These are phyloP conservation scores for Catharus ustulatus DNA, from an alignment of 2,797 vertebrate genomes.

Conservation along the genomic window DNA sequence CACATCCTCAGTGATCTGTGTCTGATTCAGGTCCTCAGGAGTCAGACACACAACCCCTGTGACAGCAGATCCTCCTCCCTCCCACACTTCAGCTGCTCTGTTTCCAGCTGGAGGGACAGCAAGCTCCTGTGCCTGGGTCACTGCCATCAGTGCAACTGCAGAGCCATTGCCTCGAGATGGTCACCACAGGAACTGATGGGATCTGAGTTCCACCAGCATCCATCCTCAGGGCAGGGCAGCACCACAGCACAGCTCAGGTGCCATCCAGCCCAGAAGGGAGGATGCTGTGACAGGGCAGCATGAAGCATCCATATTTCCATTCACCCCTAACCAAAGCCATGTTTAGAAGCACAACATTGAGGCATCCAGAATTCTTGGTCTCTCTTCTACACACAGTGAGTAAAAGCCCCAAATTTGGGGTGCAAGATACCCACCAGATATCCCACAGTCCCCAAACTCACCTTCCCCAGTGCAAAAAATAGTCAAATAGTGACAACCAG, in stretches of 20 bases:
- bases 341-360: not conserved
- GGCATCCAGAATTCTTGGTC: not conserved
- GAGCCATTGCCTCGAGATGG: fast-evolving
- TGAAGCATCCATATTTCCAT: too few species aligned
- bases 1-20: not conserved
- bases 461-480: not conserved
- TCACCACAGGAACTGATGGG: not conserved
- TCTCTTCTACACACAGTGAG: not conserved
- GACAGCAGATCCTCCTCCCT: not conserved
- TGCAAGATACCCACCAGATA: not conserved
- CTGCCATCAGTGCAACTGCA: not conserved
- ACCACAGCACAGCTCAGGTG: too few species aligned
- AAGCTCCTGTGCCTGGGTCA: not conserved
- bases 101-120: not conserved
- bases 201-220: not conserved
- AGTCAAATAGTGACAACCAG: not conserved
- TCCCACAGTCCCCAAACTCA: not conserved
- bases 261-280: too few species aligned
- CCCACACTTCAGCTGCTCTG: not conserved
- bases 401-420: not conserved
- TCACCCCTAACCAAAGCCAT: not conserved
- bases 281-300: too few species aligned
- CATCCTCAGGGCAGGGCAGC: not conserved
- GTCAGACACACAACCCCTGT: not conserved
- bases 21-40: not conserved